Evolutionary conservation across 2,113 vertebrate species (phyloP).

Genomic region (Oryzias curvinotus): DNA sequence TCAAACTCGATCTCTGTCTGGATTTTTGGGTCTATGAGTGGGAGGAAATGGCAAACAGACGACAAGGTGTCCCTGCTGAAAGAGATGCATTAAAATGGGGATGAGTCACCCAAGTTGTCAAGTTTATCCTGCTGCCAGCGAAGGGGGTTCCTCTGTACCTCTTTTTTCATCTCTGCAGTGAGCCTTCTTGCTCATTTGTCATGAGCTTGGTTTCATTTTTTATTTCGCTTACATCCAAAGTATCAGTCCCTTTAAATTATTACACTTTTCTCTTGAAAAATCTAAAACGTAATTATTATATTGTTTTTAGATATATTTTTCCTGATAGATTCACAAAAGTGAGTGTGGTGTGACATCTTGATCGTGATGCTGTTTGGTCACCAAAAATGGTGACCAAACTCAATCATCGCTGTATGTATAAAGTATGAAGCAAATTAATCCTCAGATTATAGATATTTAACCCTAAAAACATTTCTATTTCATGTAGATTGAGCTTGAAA

Average conservation of each 20-base stretch:
- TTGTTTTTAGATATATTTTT: too few relatives aligned
- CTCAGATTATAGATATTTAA: too few relatives aligned
- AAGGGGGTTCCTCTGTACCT: constrained; percentile 68
- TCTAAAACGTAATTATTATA: too few relatives aligned
- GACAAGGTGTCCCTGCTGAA: constrained; percentile 57
- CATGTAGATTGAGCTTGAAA: too few relatives aligned
- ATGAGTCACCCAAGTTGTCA: constrained; percentile 62
- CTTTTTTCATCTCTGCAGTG: constrained; percentile 42
- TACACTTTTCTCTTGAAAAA: not conserved
- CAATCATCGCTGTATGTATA: too few relatives aligned
- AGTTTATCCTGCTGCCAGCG: constrained; percentile 45
- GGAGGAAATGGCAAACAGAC: constrained; percentile 6
- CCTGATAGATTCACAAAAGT: too few relatives aligned
- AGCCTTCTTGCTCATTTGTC: constrained; percentile 2
- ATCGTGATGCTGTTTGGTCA: too few relatives aligned
- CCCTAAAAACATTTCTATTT: too few relatives aligned
- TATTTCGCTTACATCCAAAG: not conserved
- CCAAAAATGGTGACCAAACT: too few relatives aligned
- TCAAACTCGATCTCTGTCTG: constrained; percentile 19
- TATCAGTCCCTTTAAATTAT: not conserved
- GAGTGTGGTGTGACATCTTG: too few relatives aligned
- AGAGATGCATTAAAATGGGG: constrained; percentile 46
- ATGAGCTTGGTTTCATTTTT: not conserved
- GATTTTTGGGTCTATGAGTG: constrained; percentile 11
- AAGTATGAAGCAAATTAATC: too few relatives aligned